These are phyloP conservation scores for Babylonia areolata DNA, from an alignment of 1,140 invertebrate genomes.

Conservation along the genomic window DNA sequence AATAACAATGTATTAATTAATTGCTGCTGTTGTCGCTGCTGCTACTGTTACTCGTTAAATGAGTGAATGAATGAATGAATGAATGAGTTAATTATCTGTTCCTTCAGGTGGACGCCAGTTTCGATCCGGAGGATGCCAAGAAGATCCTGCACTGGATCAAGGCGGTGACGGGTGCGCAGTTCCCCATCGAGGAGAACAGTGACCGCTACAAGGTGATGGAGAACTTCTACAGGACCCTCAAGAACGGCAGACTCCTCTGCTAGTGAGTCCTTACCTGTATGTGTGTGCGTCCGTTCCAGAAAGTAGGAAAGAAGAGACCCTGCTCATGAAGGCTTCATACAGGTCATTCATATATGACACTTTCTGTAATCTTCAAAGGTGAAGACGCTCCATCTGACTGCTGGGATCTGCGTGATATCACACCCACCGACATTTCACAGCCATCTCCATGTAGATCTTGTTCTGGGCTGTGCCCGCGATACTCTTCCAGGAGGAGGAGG, in stretches of 20 bases:
- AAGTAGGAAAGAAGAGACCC: no score
- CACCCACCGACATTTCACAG: no score
- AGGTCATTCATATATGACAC: no score
- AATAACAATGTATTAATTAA: neutral
- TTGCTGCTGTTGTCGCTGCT: neutral
- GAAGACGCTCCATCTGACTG: no score
- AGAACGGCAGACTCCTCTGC: slow-evolving; percentile 63
- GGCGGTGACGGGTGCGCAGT: slow-evolving; percentile 53
- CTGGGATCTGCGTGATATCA: no score
- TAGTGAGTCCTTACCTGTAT: slow-evolving; percentile 54
- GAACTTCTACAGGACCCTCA: slow-evolving; percentile 57
- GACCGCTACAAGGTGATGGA: slow-evolving; percentile 55
- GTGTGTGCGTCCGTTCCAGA: no score
- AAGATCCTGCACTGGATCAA: slow-evolving; percentile 63
- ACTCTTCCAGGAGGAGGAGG: no score
- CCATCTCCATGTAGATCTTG: no score
- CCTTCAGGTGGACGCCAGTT: slow-evolving; percentile 60
- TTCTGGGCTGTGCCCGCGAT: no score
- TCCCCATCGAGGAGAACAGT: slow-evolving; percentile 49
- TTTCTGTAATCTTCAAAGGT: no score
- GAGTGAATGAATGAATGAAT: neutral
- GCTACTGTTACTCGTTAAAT: neutral
- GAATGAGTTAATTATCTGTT: neutral
- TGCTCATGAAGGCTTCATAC: no score
- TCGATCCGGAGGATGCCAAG: slow-evolving; percentile 60